A percentile compares a stretch with the other conserved stretches of the same genome.
Evolutionary conservation across 1,140 invertebrate species (phyloP).

Genomic region (Tyrophagus putrescentiae): DNA sequence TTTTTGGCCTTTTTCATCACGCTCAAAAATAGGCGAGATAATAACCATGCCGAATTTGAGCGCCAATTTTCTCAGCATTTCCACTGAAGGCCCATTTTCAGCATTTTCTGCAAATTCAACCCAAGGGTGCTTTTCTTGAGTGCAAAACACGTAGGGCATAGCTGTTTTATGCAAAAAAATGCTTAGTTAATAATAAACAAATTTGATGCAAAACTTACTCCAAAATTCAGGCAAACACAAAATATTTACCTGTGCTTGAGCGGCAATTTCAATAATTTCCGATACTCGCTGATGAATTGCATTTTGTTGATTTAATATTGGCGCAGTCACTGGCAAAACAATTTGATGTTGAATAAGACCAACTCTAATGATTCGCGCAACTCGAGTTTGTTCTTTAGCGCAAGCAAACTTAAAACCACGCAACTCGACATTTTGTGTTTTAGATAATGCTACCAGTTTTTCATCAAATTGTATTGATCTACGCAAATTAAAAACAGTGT

Average conservation of each 20-base stretch:
- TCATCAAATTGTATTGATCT: no score
- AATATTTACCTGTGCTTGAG: conserved; percentile 62
- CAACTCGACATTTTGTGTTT: no score
- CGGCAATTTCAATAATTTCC: conserved; percentile 65
- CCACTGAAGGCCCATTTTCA: conserved; percentile 65
- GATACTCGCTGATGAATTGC: conserved; percentile 61
- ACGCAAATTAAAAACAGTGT: no score
- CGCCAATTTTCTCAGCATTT: conserved; percentile 65
- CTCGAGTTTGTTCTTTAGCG: conserved; percentile 44
- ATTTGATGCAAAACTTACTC: conserved; percentile 54
- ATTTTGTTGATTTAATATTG: conserved; percentile 59
- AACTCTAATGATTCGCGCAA: conserved; percentile 50
- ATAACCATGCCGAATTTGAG: conserved; percentile 80
- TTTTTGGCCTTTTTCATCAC: conserved; percentile 71
- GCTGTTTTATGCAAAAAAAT: no score
- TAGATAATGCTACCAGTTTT: no score
- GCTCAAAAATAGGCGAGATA: conserved; percentile 79
- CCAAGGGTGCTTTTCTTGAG: conserved; percentile 90
- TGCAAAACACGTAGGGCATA: conserved; percentile 98
- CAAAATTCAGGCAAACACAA: conserved; percentile 92
- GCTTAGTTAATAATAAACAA: no score
- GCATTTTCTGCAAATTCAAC: conserved; percentile 89
- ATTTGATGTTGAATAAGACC: conserved; percentile 81
- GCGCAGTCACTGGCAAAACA: conserved; percentile 52
- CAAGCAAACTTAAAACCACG: conserved; percentile 56